A percentile compares a stretch with the other conserved stretches of the same genome.
phyloP scores from a whole-genome alignment of 2,113 vertebrate species.

The Zingel zingel region DNA sequence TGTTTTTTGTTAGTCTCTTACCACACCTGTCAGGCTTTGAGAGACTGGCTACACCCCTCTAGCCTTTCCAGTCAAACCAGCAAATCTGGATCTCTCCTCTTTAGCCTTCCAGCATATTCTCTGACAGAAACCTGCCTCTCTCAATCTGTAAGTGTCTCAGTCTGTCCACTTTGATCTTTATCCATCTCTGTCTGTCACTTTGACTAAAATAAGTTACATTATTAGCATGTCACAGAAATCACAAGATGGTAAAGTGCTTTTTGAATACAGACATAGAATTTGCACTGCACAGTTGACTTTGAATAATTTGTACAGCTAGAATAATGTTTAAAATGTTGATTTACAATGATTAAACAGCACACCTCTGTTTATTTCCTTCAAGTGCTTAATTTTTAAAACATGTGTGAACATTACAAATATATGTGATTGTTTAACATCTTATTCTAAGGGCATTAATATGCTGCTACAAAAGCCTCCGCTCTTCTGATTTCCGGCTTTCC shows the following conservation, averaged over 20 bases:
- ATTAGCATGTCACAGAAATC: not conserved
- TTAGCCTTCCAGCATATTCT: conserved; percentile 53
- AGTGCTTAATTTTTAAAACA: not conserved
- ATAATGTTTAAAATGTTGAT: not conserved
- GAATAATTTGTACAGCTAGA: not conserved
- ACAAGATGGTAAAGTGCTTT: not conserved
- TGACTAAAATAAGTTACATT: not conserved
- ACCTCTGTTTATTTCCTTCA: not conserved
- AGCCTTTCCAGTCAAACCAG: conserved; percentile 80
- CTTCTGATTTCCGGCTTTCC: not conserved
- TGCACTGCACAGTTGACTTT: not conserved
- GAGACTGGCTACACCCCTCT: conserved; percentile 63
- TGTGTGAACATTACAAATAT: not conserved
- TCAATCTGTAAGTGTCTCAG: not conserved
- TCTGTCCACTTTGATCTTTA: not conserved
- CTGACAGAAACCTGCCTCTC: not conserved
- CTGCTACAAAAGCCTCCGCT: not conserved
- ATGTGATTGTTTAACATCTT: not conserved
- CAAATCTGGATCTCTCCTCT: conserved; percentile 60
- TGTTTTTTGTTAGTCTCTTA: conserved; percentile 51
- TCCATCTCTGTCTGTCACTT: not conserved
- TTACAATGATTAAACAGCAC: not conserved
- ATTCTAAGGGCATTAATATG: not conserved
- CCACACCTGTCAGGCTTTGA: conserved; percentile 71
- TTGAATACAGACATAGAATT: not conserved